A percentile compares a stretch with the other conserved stretches of the same genome.
phyloP scores from a whole-genome alignment of 2,888 invertebrate genomes.

The Chrysolina americana region DNA sequence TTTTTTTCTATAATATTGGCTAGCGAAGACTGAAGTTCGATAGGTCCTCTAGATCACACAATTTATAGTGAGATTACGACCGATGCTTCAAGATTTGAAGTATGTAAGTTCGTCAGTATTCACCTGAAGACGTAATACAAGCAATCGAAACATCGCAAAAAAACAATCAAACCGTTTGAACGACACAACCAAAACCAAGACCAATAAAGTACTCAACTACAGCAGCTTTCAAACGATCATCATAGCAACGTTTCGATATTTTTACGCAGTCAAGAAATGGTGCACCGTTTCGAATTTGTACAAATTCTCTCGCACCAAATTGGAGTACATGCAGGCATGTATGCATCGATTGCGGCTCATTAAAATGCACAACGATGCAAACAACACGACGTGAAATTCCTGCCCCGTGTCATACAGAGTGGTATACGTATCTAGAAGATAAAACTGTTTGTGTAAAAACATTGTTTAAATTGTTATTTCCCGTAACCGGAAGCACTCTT shows the following conservation, averaged over 20 bases:
- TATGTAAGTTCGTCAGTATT: no score
- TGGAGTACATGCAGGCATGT: constrained; percentile 16
- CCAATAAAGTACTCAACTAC: no score
- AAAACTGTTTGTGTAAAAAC: no score
- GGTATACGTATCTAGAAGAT: background rate
- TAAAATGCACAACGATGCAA: background rate
- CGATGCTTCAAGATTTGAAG: no score
- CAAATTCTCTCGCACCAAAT: constrained; percentile 16
- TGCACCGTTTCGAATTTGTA: background rate
- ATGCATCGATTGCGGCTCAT: background rate
- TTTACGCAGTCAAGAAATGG: constrained; percentile 8
- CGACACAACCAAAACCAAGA: background rate
- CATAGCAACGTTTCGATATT: background rate
- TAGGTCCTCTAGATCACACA: no score
- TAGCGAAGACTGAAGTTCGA: no score
- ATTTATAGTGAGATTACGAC: no score
- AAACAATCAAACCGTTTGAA: background rate
- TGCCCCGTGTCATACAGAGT: background rate
- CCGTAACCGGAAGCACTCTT: no score
- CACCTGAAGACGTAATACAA: no score
- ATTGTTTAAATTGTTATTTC: no score
- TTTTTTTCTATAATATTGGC: no score
- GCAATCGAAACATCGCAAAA: no score
- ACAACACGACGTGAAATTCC: background rate
- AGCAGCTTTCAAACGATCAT: background rate